Conservation (phyloP, 2,888 invertebrate species). For the Kuschelorhynchus macadamiae region DNA sequence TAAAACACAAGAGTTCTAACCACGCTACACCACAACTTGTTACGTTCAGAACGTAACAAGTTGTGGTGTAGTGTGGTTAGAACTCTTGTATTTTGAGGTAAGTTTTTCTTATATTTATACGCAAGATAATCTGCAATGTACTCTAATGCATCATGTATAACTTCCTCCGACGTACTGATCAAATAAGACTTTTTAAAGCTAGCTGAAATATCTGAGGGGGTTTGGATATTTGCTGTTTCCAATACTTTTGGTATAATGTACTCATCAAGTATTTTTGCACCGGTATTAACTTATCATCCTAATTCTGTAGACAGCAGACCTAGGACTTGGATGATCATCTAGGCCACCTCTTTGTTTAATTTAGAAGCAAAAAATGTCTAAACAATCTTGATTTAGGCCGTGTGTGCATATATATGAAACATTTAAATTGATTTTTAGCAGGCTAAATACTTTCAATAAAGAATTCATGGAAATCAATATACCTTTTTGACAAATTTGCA, state of each 20-base stretch:
- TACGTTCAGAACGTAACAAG: too few species aligned
- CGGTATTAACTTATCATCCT: constrained; percentile 16
- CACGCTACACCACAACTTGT: too few species aligned
- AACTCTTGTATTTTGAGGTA: too few species aligned
- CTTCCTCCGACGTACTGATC: background rate
- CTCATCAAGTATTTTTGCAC: too few species aligned
- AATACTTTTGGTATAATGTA: background rate
- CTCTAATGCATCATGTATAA: constrained; percentile 10
- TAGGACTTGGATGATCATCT: constrained; percentile 9
- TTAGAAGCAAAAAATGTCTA: constrained; percentile 7
- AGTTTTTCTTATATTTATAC: too few species aligned
- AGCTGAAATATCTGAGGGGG: background rate
- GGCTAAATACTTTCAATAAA: constrained; percentile 1
- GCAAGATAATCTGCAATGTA: constrained; percentile 18
- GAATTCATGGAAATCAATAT: background rate
- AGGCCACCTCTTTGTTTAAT: constrained; percentile 9
- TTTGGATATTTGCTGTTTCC: too few species aligned
- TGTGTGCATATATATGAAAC: constrained; percentile 9
- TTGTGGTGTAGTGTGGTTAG: too few species aligned
- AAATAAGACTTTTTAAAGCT: background rate
- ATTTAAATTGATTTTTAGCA: background rate
- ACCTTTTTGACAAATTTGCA: background rate
- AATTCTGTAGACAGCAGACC: constrained; percentile 6
- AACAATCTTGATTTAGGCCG: constrained; percentile 6
- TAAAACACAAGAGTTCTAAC: too few species aligned